Base-by-base conservation (phyloP, 2,888 invertebrate genomes). In the Zaprionus lineosus region DNA sequence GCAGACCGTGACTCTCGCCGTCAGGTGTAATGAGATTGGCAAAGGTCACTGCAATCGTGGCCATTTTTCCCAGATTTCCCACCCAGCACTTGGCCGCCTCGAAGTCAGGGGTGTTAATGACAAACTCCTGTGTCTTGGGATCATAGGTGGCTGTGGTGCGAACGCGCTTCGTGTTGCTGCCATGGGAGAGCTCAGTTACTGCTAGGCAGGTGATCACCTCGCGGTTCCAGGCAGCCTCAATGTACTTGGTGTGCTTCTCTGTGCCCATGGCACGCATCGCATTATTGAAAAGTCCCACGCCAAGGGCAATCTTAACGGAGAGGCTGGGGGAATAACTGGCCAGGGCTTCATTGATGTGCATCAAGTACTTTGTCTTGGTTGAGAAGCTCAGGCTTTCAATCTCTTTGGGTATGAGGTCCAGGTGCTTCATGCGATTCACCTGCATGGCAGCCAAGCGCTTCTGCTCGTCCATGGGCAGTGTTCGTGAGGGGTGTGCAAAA, bases 31-130 rank as follows among this genome's bases (percentile, higher is more conserved):
- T 93, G 58, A 98, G 92, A 90, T 97, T 97, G 1, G 98, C 98
- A 91, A 97, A 98, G 1, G 97, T 93, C 62, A 97, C 90, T 0
- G 96, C 95, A 85, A 96, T 94, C 0, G 97, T 97, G 60, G 97
- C 95, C 6, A 94, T 95, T 90, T 95, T 94, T 92, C 96, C 96
- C 91, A 96, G 92, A 91, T 97, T 97, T 78, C 98, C 98, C 83
- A 95, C 94, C 98, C 98, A 98, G 91, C 97, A 97, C 92, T 99
- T 99, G 47, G 97, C 96, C 5, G 98, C 96, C 90, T 98, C 95
- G 91, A 98, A 96, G 90, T 97, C 96, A 0, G 98, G 98, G 0
- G 98, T 96, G 88, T 98, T 93, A 7, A 99, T 92, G 51, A 98
- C 91, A 90, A 98, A 98, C 90, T 95, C 94, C 90, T 94, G 92